phyloP scores from a whole-genome alignment of 2,113 vertebrate species.

The Centropus unirufus region DNA sequence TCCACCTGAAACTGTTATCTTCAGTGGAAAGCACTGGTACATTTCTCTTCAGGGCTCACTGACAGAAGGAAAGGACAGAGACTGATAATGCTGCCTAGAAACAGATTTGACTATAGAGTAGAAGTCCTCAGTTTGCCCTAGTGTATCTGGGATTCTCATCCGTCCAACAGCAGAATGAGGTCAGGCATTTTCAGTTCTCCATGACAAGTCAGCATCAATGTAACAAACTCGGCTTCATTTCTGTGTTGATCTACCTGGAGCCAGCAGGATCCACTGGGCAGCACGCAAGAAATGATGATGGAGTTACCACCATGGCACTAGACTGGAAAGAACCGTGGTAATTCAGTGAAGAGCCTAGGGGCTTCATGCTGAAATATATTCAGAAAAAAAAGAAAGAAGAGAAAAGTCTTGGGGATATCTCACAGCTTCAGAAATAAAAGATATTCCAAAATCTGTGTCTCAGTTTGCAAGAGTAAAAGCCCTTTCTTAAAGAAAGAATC shows the following conservation, averaged over 20 bases:
- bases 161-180: neutral
- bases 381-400: neutral
- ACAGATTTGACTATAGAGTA: neutral
- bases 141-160: neutral
- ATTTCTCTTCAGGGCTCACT: neutral
- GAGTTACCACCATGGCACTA: neutral
- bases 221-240: neutral
- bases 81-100: neutral
- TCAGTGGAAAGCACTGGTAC: neutral
- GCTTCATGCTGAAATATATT: neutral
- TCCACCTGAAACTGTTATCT: neutral
- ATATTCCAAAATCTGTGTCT: neutral
- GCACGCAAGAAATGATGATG: fast-evolving
- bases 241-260: neutral
- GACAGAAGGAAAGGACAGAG: neutral
- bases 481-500: neutral
- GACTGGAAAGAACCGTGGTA: neutral
- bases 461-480: neutral
- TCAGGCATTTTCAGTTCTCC: neutral
- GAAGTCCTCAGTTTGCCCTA: neutral
- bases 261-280: neutral
- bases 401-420: neutral
- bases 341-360: neutral
- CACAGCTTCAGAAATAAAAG: neutral
- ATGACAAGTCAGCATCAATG: neutral